A percentile compares a stretch with the other conserved stretches of the same genome.
These are phyloP conservation scores for Ranitomeya variabilis DNA, from an alignment of 2,113 vertebrate species.

Conservation along the genomic window DNA sequence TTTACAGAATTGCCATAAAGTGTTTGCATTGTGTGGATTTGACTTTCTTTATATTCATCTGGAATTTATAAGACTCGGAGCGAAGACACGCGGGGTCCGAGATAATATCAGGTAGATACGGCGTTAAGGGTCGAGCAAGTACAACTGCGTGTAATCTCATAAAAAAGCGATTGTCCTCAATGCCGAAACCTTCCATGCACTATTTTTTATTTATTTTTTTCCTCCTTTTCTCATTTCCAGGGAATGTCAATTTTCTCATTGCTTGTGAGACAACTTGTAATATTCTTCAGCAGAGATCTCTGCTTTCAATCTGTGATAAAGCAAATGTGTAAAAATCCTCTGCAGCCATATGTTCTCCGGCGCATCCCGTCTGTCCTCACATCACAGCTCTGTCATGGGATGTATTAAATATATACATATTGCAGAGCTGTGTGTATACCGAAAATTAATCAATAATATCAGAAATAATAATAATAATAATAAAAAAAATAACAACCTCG, in stretches of 20 bases:
- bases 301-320: slow-evolving; percentile 56
- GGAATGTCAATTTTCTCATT: slow-evolving; percentile 48
- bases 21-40: neutral
- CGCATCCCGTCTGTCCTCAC: slow-evolving; percentile 51
- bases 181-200: neutral
- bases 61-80: neutral
- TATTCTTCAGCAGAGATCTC: slow-evolving; percentile 44
- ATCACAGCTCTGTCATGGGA: slow-evolving; percentile 53
- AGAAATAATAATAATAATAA: too few relatives aligned
- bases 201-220: neutral
- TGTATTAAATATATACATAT: slow-evolving; percentile 41
- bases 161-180: slow-evolving; percentile 10
- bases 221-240: slow-evolving; percentile 37
- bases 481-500: neutral
- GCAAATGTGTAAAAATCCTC: slow-evolving; percentile 54
- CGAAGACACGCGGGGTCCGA: neutral
- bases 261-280: slow-evolving; percentile 55
- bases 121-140: slow-evolving; percentile 17
- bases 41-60: neutral
- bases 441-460: neutral
- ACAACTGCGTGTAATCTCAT: slow-evolving; percentile 3
- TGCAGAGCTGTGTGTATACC: slow-evolving; percentile 19
- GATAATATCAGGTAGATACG: slow-evolving; percentile 11
- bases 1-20: neutral
- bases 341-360: slow-evolving; percentile 48